Evolutionary conservation across 2,113 vertebrate species (phyloP).

Genomic region (Oncorhynchus nerka): DNA sequence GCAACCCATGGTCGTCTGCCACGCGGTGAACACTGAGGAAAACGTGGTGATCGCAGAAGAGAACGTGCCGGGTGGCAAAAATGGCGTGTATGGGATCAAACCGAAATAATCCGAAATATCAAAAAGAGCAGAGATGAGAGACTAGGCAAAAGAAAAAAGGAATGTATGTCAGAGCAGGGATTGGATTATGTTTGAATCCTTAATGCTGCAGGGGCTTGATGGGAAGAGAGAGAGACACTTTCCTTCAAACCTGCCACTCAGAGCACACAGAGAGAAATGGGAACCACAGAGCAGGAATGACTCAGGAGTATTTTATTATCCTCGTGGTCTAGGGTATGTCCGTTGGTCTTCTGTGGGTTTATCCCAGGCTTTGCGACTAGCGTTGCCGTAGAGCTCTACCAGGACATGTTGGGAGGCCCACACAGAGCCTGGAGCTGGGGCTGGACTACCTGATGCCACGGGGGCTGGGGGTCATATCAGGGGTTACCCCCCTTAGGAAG

Average conservation of each 20-base stretch:
- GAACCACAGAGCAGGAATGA: conserved; percentile 39
- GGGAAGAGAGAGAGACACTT: background rate
- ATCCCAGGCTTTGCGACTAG: conserved; percentile 44
- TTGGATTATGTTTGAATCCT: background rate
- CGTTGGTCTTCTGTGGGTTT: conserved; percentile 57
- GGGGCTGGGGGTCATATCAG: conserved; percentile 65
- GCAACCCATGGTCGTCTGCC: conserved; percentile 91
- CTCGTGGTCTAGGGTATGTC: conserved; percentile 45
- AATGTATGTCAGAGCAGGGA: background rate
- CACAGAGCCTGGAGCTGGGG: conserved; percentile 49
- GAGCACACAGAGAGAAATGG: conserved; percentile 38
- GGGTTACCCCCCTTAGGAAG: conserved; percentile 47
- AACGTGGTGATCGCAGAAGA: conserved; percentile 61
- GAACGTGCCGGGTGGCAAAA: conserved; percentile 27
- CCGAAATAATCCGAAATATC: no score
- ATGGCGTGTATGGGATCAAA: conserved; percentile 10
- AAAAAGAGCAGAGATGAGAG: background rate
- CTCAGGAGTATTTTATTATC: conserved; percentile 61
- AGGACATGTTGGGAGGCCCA: conserved; percentile 54
- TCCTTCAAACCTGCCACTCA: conserved; percentile 7
- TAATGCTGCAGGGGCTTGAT: background rate
- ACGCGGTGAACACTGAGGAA: conserved; percentile 66
- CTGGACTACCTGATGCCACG: conserved; percentile 50
- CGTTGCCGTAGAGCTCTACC: conserved; percentile 14
- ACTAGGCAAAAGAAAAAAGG: background rate